Percentiles rank a stretch among this genome's conserved stretches.
These are phyloP conservation scores for Ephydatia muelleri DNA, from an alignment of 37 sponge, comb jelly and placozoan species.

Conservation along the genomic window DNA sequence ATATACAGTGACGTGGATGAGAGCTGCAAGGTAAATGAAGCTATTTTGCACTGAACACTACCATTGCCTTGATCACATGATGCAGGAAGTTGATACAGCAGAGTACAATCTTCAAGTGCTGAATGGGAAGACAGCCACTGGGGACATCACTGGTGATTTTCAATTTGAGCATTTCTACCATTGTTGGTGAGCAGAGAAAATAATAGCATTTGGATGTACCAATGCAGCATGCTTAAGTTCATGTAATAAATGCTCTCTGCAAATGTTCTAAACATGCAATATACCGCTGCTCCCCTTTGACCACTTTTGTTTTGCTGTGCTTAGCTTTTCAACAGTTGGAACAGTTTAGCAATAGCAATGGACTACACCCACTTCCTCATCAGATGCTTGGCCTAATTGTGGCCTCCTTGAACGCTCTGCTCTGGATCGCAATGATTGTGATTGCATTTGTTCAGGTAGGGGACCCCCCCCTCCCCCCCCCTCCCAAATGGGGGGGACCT, in stretches of 20 bases:
- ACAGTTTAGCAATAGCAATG: neutral
- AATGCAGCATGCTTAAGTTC: neutral
- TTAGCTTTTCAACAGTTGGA: neutral
- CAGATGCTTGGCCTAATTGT: too few relatives aligned
- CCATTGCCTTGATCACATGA: neutral
- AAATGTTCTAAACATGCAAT: neutral
- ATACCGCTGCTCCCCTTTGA: too few relatives aligned
- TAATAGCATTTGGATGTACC: neutral
- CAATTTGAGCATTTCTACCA: slow-evolving; percentile 55
- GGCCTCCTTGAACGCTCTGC: neutral
- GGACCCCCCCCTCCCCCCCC: too few relatives aligned
- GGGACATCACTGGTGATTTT: slow-evolving; percentile 64
- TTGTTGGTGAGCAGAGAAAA: slow-evolving; percentile 19
- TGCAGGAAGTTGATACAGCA: slow-evolving; percentile 55
- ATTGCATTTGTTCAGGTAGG: neutral
- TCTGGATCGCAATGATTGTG: neutral
- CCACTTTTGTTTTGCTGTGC: too few relatives aligned
- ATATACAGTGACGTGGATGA: slow-evolving; percentile 35
- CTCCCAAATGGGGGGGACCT: too few relatives aligned
- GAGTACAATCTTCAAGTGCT: slow-evolving; percentile 44
- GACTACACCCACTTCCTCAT: neutral
- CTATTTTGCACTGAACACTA: neutral
- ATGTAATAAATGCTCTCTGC: neutral
- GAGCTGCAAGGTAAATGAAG: slow-evolving; percentile 34
- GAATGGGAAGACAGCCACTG: slow-evolving; percentile 70